Conservation (phyloP, 2,888 invertebrate genomes). For the Eristalis intricaria region DNA sequence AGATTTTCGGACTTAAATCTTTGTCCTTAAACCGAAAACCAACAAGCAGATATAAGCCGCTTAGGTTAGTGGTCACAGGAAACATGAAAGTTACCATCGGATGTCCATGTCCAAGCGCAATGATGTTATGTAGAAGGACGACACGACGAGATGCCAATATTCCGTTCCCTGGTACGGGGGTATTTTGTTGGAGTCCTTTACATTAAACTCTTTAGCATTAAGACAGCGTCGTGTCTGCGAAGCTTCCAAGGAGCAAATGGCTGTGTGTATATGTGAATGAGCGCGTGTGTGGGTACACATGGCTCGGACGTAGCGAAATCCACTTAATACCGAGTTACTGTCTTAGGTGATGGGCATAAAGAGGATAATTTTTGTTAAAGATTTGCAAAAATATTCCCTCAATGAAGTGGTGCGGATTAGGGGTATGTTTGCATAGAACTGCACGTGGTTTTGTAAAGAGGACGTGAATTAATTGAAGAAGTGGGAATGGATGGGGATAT, state of each 20-base stretch:
- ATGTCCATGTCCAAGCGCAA: conserved; percentile 21
- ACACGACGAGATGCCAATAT: conserved; percentile 14
- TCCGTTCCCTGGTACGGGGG: not conserved
- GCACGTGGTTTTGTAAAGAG: not conserved
- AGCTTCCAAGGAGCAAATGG: not conserved
- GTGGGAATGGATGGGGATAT: not conserved
- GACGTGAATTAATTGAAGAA: not conserved
- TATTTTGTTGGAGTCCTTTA: conserved; percentile 41
- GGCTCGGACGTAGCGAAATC: conserved; percentile 18
- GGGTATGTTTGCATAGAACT: not conserved
- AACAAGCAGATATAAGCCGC: conserved; percentile 71
- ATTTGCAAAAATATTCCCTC: conserved; percentile 30
- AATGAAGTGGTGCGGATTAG: conserved; percentile 10
- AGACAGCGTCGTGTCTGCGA: conserved; percentile 2
- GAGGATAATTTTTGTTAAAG: conserved; percentile 53
- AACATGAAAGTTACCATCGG: conserved; percentile 58
- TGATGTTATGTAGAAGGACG: conserved; percentile 5
- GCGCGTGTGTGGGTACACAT: not conserved
- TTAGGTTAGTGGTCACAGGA: conserved; percentile 68
- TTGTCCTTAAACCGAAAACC: conserved; percentile 69
- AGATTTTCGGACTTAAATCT: conserved; percentile 62
- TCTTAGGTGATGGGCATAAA: conserved; percentile 40
- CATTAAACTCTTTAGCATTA: conserved; percentile 55
- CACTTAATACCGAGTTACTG: conserved; percentile 39
- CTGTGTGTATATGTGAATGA: not conserved